A percentile compares a stretch with the other conserved stretches of the same genome.
Conservation (phyloP, 2,888 invertebrate species). For the Aleiodes leptofemur region DNA sequence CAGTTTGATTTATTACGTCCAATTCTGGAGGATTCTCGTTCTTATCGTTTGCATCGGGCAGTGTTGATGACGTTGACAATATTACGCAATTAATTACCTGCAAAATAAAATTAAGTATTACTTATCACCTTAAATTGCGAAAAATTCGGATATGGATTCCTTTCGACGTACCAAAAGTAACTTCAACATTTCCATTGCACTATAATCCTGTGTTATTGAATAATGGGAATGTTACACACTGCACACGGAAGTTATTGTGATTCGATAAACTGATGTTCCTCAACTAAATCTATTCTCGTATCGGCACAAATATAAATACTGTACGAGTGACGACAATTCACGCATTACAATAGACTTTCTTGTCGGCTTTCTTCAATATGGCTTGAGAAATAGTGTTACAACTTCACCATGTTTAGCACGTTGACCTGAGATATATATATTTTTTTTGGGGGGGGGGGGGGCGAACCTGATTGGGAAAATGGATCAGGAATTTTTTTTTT, state of each 20-base stretch:
- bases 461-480: too few relatives aligned
- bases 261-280: slow-evolving; percentile 65
- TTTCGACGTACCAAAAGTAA: slow-evolving; percentile 34
- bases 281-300: slow-evolving; percentile 71
- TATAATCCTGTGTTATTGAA: slow-evolving; percentile 1
- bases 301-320: slow-evolving; percentile 75
- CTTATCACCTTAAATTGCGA: too few relatives aligned
- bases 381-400: slow-evolving; percentile 73
- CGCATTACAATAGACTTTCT: slow-evolving; percentile 76
- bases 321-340: slow-evolving; percentile 72
- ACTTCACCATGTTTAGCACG: slow-evolving; percentile 65
- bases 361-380: slow-evolving; percentile 73
- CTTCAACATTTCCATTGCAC: neutral
- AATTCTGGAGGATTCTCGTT: slow-evolving; percentile 43
- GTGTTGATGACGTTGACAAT: too few relatives aligned
- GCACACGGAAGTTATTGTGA: slow-evolving; percentile 63
- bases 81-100: too few relatives aligned
- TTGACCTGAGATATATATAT: neutral
- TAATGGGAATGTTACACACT: slow-evolving; percentile 19
- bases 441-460: neutral
- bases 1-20: slow-evolving; percentile 54
- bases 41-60: neutral
- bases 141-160: neutral
- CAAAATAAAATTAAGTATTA: too few relatives aligned
- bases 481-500: too few relatives aligned